Base-by-base conservation (phyloP, 2,888 invertebrate genomes). In the Eupithecia subfuscata region DNA sequence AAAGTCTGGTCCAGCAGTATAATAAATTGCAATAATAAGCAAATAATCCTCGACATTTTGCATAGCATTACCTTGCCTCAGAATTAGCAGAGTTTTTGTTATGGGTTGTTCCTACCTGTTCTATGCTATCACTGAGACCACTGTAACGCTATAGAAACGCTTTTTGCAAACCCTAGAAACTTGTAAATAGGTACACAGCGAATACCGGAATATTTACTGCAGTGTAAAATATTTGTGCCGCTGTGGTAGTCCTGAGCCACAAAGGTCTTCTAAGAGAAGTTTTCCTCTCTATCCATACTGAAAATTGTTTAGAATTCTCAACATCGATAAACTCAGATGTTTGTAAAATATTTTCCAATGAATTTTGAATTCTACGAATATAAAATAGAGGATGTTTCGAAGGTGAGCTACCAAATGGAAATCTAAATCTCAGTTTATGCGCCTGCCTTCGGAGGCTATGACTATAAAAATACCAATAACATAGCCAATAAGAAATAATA, bases 391-490 rank as follows among this genome's bases (percentile, higher is more conserved):
- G 11, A 60, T 60, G 25, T 60, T 60, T 56, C n/a, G n/a, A 22
- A 56, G 52, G 56, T 63, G 12, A 30, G 34, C 64, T 64, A 34
- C 64, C 64, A 25, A 9, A 34, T 64, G 34, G 34, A 64, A 30
- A 64, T 34, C 18, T 18, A 18, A 64, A 64, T 18, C 30, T 16
- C 18, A 34, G 64, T 64, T 64, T 64, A 64, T 34, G 64, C 64
- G 18, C 16, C 34, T 56, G 56, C 22, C 5, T 60, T 60, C 12
- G 60, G 12, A 60, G 60, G 52, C 22, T 56, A 56, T 56, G 52
- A 25, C 64, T 18, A 34, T 64, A 64, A 64, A 34, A 64, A 64
- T 64, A 64, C 9, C 18, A 64, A 64, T 64, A 34, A 34, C 30
- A 34, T 64, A 64, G 64, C 18, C 64, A 34, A 16, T 34, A 64